Base-by-base conservation (phyloP, 1,140 invertebrate species). In the Drosophila lini region DNA sequence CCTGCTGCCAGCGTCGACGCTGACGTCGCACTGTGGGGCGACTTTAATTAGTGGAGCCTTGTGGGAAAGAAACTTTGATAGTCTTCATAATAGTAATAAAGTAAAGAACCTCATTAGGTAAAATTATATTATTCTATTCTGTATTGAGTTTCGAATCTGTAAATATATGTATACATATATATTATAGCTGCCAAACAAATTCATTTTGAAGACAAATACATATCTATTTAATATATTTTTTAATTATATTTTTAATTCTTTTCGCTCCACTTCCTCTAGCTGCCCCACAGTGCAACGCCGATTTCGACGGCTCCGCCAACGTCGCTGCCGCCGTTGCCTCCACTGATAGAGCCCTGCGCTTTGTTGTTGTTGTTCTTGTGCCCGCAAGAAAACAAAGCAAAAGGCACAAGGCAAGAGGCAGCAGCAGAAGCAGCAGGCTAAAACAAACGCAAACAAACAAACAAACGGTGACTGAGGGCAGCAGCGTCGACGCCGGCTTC, bases 391-490 rank as follows among this genome's bases (percentile, higher is more conserved):
- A 86, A 82, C 71, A 74, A 60, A 50, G 53, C 73, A 56, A 56
- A 70, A 61, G 53, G 67, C 70, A 70, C 34, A 40, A 60, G n/a
- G 58, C 58, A 63, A 64, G 38, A 44, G 22, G 64, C 70, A 52
- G 13, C 16, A 9, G 36, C 69, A 42, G 47, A 62, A 57, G 74
- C 62, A 44, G 38, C 48, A 63, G 64, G 62, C 84, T 88, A 88
- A 86, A 86, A 86, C 80, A 86, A 78, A 78, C 58, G 75, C 80
- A 88, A 86, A 88, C 82, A 86, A 86, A 86, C 78, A 68, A 76
- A 60, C 48, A 79, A 86, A 73, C 82, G 67, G 62, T 16, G 58
- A 32, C 60, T n/a, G 10, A 22, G 65, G 31, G 38, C 47, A 44
- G 63, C 75, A 61, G 50, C 61, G 71, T 42, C 80, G 56, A 47